These are phyloP conservation scores for Nephrocerus scutellatus DNA, from an alignment of 2,888 invertebrate species.

Conservation along the genomic window DNA sequence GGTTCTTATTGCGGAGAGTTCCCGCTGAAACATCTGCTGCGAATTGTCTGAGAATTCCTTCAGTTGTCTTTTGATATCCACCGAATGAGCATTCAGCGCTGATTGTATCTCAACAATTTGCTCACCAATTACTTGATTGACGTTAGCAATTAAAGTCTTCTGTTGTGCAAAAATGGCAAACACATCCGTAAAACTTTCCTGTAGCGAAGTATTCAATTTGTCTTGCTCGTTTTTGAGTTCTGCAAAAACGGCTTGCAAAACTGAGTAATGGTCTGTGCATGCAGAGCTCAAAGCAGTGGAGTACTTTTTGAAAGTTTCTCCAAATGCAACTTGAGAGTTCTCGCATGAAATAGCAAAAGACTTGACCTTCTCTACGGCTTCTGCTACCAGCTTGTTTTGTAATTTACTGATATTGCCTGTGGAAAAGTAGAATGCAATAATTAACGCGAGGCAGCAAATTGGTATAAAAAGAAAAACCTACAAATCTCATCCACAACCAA, in stretches of 20 bases:
- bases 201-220: slow-evolving; percentile 28
- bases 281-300: slow-evolving; percentile 21
- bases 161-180: slow-evolving; percentile 31
- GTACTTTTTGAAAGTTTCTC: slow-evolving; percentile 27
- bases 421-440: not conserved
- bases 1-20: slow-evolving; percentile 25
- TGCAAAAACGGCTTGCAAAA: slow-evolving; percentile 26
- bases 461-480: too few relatives aligned
- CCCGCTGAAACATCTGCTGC: slow-evolving; percentile 16
- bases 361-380: slow-evolving; percentile 31
- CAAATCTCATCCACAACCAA: slow-evolving; percentile 36
- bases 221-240: slow-evolving; percentile 29
- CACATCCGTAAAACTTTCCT: slow-evolving; percentile 28
- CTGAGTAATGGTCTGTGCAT: slow-evolving; percentile 27
- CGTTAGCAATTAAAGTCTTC: slow-evolving; percentile 23
- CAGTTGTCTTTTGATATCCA: slow-evolving; percentile 26
- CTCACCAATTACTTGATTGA: slow-evolving; percentile 27
- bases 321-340: slow-evolving; percentile 26
- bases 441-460: too few relatives aligned
- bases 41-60: slow-evolving; percentile 19
- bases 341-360: slow-evolving; percentile 28
- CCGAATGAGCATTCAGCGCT: slow-evolving; percentile 25
- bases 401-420: slow-evolving; percentile 31
- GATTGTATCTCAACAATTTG: slow-evolving; percentile 23
- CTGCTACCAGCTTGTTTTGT: slow-evolving; percentile 30